Evolutionary conservation across 2,113 vertebrate species (phyloP), one percentile per base, ranked within the genome.

Genomic region (Oncorhynchus keta): DNA sequence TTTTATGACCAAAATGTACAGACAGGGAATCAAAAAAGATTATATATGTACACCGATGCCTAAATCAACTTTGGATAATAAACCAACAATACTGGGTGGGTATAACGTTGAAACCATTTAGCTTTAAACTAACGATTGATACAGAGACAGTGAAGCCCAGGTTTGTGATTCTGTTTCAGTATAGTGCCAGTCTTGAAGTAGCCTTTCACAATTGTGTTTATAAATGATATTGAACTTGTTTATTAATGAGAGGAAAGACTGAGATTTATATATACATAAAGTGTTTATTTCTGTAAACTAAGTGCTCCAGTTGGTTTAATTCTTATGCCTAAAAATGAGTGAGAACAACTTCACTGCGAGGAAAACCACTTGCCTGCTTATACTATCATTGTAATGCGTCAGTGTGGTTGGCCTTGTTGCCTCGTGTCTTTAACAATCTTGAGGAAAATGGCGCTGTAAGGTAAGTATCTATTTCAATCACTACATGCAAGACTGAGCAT

Each of bases 131-230:
- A 28, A 75, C 75, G 3, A 68, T 84, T 79, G 91, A 83, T 87
- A 81, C 86, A 88, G 77, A 87, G 85, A 91, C 73, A n/a, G 74
- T 87, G 76, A 89, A 85, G 81, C 78, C 84, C 91, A 87, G 77
- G 84, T 93, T 83, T 93, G 79, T 92, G 91, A 93, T 92, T 92
- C 76, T 93, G 88, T 93, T 88, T 91, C 87, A 76, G 80, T 85
- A 88, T 95, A 93, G 93, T 95, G 93, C 94, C 95, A 96, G 94
- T 93, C 89, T 88, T 92, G 79, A 88, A 89, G 82, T 90, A 92
- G 92, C 89, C 92, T 94, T 89, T 85, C 83, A 92, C 76, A 83
- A 85, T 88, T 86, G 76, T 86, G 86, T 86, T 89, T 92, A 92
- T 92, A 92, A 87, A 90, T 91, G 89, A 92, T 93, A 91, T 93